Evolutionary conservation across 2,888 invertebrate genomes (phyloP), one percentile per base, ranked within the genome.

Genomic region (Lasioglossum villosulum): DNA sequence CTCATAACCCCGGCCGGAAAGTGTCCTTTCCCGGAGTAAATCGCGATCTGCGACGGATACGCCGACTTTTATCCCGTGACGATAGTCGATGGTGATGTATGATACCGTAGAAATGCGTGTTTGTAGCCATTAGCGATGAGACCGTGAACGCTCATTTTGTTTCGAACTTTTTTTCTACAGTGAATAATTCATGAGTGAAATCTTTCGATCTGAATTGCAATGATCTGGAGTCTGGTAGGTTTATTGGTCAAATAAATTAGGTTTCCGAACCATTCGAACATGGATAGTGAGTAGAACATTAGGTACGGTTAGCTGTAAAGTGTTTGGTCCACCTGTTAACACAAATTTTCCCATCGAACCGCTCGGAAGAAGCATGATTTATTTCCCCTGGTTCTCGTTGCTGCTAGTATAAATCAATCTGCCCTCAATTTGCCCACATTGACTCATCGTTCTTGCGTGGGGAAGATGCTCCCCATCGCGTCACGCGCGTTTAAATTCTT

Each of bases 401-500:
- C 30, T 6, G 63, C 30, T 63, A 2, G 63, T 63, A 63, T 63
- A 63, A 66, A 66, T 66, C 66, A 66, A 66, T 66, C 66, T 66
- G 34, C 19, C 34, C 66, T 23, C 34, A 66, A 34, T 66, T 66
- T 66, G 34, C 34, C 66, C 66, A 23, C 66, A 66, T 66, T 66
- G 66, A 34, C n/a, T 42, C 42, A 23, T 19, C 14, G 8, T 37
- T 66, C 30, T 63, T 37, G 34, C 23, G n/a, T 16, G 19, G 37
- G 16, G 56, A 48, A 59, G 39, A 59, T 39, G 30, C 75, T 66
- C 63, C 63, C 63, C 63, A 42, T 34, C 59, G 48, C 66, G 86
- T 75, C 68, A 68, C 63, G 73, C 34, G 73, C 34, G 83, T 66
- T 87, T 75, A 81, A 82, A 83, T 82, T 75, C 80, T 77, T 78